phyloP scores from a whole-genome alignment of 2,113 vertebrate species.

The Channa argus region DNA sequence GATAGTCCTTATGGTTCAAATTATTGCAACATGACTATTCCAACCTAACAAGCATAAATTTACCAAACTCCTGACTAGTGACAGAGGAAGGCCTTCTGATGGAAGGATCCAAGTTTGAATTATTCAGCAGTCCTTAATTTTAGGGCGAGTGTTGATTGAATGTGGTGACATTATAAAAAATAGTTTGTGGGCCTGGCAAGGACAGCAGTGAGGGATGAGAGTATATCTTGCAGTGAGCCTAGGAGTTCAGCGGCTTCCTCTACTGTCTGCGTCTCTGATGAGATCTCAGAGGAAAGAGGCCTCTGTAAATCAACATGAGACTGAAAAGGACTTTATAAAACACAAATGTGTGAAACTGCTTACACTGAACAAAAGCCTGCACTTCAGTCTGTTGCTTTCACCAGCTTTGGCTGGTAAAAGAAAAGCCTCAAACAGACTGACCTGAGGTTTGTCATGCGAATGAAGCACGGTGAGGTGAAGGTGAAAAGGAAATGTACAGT shows the following conservation, averaged over 20 bases:
- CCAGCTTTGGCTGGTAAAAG: conserved; percentile 68
- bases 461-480: conserved; percentile 58
- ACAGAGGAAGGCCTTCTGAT: conserved; percentile 73
- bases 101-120: conserved; percentile 68
- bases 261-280: conserved; percentile 57
- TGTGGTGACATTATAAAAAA: conserved; percentile 68
- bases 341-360: conserved; percentile 78
- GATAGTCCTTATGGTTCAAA: conserved; percentile 77
- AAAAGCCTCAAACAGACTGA: conserved; percentile 50
- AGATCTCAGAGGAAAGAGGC: conserved; percentile 49
- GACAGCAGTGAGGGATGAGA: conserved; percentile 49
- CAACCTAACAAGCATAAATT: conserved; percentile 81
- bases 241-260: conserved; percentile 61
- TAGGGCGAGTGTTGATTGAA: conserved; percentile 73
- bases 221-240: conserved; percentile 45
- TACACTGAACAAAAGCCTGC: conserved; percentile 60
- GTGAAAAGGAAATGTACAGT: conserved; percentile 41
- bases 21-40: conserved; percentile 80
- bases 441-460: conserved; percentile 71
- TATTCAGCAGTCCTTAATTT: conserved; percentile 75
- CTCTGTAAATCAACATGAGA: conserved; percentile 71
- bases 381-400: conserved; percentile 50
- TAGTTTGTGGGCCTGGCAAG: conserved; percentile 52
- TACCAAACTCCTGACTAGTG: conserved; percentile 79
- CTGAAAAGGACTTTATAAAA: conserved; percentile 75